These are phyloP conservation scores for Melanogrammus aeglefinus DNA, from an alignment of 2,797 vertebrate species.

Conservation along the genomic window DNA sequence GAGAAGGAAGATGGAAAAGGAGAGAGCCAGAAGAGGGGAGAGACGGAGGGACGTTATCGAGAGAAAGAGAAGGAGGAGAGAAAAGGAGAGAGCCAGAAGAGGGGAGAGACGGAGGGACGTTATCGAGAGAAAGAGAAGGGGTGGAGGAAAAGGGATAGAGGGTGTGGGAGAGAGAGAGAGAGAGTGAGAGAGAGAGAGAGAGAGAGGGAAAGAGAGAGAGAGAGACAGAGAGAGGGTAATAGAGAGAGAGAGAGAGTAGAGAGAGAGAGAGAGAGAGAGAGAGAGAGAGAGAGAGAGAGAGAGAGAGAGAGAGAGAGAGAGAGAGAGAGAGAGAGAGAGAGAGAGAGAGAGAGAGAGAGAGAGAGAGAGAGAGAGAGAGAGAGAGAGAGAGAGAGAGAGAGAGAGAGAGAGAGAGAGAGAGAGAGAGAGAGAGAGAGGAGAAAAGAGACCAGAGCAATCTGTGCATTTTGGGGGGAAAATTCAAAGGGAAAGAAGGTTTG, in stretches of 20 bases:
- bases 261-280: constrained; percentile 5
- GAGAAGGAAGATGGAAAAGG: not conserved
- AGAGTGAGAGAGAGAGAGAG: constrained; percentile 8
- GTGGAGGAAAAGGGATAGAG: constrained; percentile 6
- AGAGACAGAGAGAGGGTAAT: constrained; percentile 12
- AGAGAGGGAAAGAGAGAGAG: constrained; percentile 21
- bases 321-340: not conserved
- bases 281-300: not conserved
- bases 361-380: constrained; percentile 23
- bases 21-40: constrained; percentile 5
- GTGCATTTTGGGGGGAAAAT: constrained; percentile 29
- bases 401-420: constrained; percentile 16
- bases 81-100: constrained; percentile 2
- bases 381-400: constrained; percentile 10
- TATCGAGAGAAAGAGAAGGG: not conserved
- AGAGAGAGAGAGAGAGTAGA: constrained; percentile 17
- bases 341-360: constrained; percentile 12
- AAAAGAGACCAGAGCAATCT: constrained; percentile 29
- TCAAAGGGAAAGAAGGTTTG: constrained; percentile 40
- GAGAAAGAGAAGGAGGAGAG: not conserved
- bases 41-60: not conserved
- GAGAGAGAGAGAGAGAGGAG: constrained; percentile 6
- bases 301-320: not conserved
- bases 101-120: not conserved
- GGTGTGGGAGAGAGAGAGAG: too few species aligned